phyloP scores from a whole-genome alignment of 2,888 invertebrate species.

The Pristionchus maxplancki region DNA sequence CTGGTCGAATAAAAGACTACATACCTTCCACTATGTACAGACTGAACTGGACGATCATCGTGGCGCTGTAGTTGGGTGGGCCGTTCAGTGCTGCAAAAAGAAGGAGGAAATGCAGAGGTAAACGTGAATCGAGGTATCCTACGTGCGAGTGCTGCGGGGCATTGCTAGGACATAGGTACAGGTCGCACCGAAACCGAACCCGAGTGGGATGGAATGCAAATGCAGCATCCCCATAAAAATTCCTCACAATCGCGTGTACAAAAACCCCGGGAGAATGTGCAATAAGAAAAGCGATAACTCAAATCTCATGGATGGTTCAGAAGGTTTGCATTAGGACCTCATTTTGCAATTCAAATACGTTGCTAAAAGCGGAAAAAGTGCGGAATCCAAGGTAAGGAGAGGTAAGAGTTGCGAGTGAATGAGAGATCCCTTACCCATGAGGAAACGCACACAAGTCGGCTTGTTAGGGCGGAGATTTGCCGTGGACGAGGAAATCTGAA shows the following conservation, averaged over 20 bases:
- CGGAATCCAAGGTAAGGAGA: neutral
- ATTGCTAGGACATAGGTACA: no score
- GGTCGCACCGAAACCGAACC: no score
- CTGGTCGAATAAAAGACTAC: neutral
- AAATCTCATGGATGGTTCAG: no score
- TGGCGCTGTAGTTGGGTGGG: neutral
- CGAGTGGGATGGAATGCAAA: no score
- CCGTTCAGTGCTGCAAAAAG: neutral
- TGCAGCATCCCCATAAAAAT: no score
- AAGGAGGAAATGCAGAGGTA: neutral
- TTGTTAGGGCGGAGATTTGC: neutral
- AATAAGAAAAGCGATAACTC: no score
- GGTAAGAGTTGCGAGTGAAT: neutral
- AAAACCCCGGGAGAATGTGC: no score
- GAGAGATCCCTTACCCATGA: constrained; percentile 2
- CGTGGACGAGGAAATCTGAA: neutral
- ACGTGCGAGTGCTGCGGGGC: no score
- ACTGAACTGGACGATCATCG: constrained; percentile 13
- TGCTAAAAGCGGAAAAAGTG: neutral
- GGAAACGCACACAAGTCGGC: neutral
- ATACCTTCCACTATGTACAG: constrained; percentile 38
- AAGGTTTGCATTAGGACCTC: no score
- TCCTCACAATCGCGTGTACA: no score
- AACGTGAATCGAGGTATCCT: no score
- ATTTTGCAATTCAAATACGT: no score